phyloP scores from a whole-genome alignment of 2,797 vertebrate species.

The Urophycis tenuis region DNA sequence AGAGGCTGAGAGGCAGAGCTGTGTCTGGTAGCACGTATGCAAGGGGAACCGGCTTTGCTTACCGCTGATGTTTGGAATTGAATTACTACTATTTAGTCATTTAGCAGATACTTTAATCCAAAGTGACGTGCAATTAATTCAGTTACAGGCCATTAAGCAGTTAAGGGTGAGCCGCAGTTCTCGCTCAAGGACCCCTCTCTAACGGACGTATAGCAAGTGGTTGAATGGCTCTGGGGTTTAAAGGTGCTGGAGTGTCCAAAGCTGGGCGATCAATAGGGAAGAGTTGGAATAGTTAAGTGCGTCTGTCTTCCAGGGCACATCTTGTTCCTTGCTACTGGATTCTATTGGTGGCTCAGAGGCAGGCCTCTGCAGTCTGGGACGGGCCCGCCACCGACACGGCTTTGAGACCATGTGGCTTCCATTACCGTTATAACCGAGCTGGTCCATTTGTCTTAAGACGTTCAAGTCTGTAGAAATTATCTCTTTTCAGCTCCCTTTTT shows the following conservation, averaged over 20 bases:
- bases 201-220: neutral
- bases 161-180: too few relatives aligned
- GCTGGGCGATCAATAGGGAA: neutral
- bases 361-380: neutral
- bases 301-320: neutral
- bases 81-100: neutral
- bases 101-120: neutral
- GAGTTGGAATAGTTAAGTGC: neutral
- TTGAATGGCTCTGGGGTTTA: neutral
- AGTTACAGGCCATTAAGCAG: neutral
- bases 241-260: neutral
- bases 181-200: neutral
- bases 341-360: neutral
- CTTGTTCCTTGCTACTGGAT: neutral
- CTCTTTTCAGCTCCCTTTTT: constrained; percentile 49
- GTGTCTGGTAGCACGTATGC: neutral
- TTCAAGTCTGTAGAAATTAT: constrained; percentile 33
- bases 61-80: neutral
- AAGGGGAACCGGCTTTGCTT: neutral
- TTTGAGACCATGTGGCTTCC: neutral
- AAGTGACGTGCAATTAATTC: neutral
- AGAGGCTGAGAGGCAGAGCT: constrained; percentile 14
- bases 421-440: constrained; percentile 1
- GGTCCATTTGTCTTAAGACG: constrained; percentile 19
- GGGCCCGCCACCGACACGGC: neutral